Conservation (phyloP, 2,113 vertebrate genomes). For the Trematocara stigmaticum region DNA sequence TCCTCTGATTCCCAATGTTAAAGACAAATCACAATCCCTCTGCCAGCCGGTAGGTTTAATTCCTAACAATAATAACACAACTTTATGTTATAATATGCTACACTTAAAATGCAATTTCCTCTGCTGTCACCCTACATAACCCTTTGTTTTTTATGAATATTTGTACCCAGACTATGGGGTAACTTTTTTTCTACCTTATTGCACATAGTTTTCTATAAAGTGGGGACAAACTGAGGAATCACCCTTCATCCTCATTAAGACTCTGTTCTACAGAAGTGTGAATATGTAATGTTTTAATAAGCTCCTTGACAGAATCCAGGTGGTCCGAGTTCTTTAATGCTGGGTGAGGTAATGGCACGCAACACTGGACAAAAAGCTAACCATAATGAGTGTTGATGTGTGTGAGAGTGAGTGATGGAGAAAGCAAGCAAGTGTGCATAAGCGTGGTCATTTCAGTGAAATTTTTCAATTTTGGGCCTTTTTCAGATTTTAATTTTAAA, state of each 20-base stretch:
- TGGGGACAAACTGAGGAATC: slow-evolving; percentile 47
- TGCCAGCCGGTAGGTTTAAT: background rate
- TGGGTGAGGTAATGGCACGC: slow-evolving; percentile 51
- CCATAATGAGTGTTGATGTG: slow-evolving; percentile 42
- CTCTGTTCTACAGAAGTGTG: slow-evolving; percentile 63
- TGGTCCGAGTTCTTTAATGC: slow-evolving; percentile 56
- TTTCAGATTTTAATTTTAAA: background rate
- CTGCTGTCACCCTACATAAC: background rate
- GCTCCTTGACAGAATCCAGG: slow-evolving; percentile 64
- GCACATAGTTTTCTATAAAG: slow-evolving; percentile 61
- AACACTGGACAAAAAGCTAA: slow-evolving; percentile 41
- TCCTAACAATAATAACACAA: background rate
- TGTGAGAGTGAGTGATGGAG: background rate
- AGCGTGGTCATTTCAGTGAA: background rate
- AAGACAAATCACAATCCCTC: background rate
- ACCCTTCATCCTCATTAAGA: slow-evolving; percentile 69
- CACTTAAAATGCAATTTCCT: background rate
- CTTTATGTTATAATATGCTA: background rate
- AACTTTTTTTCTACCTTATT: background rate
- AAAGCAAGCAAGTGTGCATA: background rate
- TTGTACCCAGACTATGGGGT: background rate
- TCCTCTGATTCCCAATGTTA: background rate
- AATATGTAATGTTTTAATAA: slow-evolving; percentile 75
- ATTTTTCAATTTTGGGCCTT: background rate
- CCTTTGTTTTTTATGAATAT: background rate